Base-by-base conservation (phyloP, 1,140 invertebrate species). In the Phortica variegata region DNA sequence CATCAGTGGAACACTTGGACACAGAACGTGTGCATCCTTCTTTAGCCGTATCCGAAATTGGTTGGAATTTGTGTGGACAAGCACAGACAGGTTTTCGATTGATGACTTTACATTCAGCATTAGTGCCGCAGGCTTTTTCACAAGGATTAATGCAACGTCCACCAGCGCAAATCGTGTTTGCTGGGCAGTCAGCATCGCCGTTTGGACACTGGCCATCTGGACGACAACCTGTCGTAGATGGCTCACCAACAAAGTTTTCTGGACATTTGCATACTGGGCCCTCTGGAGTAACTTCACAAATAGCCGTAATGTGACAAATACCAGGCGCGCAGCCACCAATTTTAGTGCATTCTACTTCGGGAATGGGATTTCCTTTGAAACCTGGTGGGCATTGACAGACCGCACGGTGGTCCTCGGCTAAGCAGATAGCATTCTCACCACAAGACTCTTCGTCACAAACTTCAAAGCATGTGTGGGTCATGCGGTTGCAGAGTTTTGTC, bases 371-470 rank as follows among this genome's bases (percentile, higher is more conserved):
- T 0, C 88, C 82, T 61, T 80, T 81, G 61, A 84, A 90, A 2
- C 91, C 91, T 13, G 87, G 85, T 17, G 89, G 90, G 72, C 93
- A 95, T 61, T 89, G 86, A 61, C 92, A 95, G 2, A 83, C 83
- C 2, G 86, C 83, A 60, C 83, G 84, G 65, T 93, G 90, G 63
- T 90, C 85, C 70, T 93, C 89, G 9, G 89, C 85, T 51, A 93
- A 84, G 70, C 92, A 95, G 33, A 95, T 87, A 8, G 92, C 89
- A 77, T 93, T 92, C 19, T 83, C 83, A 1, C 91, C 92, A 65
- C 92, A 95, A 6, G 87, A 84, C 57, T 90, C 85, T 66, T 87
- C 84, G 49, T 84, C 83, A 68, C 91, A 94, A 12, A 86, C 89
- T 71, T 90, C 85, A 49, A 83, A 83, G 57, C 90, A 93, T n/a